A percentile compares a stretch with the other conserved stretches of the same genome.
phyloP scores from a whole-genome alignment of 2,113 vertebrate genomes.

The Melanocharis versteri region DNA sequence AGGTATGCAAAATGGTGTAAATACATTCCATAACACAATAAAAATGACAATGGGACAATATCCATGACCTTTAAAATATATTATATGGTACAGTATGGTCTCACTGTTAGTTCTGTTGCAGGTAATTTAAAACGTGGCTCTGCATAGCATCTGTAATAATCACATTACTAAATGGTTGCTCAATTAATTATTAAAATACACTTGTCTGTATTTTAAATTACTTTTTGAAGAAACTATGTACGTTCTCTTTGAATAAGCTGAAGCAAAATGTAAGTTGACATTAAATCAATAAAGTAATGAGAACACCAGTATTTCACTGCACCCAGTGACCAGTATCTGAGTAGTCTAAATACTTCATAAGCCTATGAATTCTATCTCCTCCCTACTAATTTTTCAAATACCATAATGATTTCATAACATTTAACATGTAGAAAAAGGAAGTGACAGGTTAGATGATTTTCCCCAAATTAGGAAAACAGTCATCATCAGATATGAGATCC shows the following conservation, averaged over 20 bases:
- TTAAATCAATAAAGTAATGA: conserved; percentile 21
- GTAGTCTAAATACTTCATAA: not conserved
- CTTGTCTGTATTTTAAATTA: not conserved
- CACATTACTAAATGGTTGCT: not conserved
- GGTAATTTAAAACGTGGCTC: not conserved
- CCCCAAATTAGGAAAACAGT: not conserved
- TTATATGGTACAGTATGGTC: not conserved
- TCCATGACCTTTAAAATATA: not conserved
- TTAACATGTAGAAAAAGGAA: not conserved
- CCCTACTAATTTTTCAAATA: not conserved
- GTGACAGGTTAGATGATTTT: not conserved
- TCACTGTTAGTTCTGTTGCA: not conserved
- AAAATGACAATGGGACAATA: not conserved
- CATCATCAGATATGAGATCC: not conserved
- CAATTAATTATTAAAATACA: not conserved
- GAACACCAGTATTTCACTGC: not conserved
- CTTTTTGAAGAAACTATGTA: not conserved
- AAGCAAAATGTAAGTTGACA: not conserved
- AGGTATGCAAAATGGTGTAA: not conserved
- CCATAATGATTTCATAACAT: not conserved
- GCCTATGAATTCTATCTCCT: not conserved
- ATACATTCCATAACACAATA: not conserved
- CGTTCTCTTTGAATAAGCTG: not conserved
- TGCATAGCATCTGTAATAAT: not conserved
- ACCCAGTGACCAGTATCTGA: not conserved